phyloP scores from a whole-genome alignment of 2,797 vertebrate species.

The Pelobates cultripes region DNA sequence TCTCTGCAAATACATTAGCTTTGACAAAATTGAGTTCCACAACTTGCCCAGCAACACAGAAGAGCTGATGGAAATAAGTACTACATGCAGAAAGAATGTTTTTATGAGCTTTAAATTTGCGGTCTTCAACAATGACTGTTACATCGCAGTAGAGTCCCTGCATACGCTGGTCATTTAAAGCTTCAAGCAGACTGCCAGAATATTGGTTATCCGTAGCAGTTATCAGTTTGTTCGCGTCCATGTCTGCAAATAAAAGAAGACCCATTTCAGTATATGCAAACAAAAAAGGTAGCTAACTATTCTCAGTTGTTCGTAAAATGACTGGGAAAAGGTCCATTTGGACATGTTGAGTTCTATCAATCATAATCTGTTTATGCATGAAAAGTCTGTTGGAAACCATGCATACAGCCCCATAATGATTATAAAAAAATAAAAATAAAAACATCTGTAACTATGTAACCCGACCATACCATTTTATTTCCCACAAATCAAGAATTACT shows the following conservation, averaged over 20 bases:
- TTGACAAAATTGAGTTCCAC: conserved; percentile 94
- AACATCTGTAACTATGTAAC: too few relatives aligned
- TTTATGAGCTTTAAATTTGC: conserved; percentile 94
- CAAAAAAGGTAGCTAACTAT: neutral
- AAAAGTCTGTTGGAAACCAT: too few relatives aligned
- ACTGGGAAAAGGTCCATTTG: too few relatives aligned
- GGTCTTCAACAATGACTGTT: conserved; percentile 95
- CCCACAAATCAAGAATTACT: too few relatives aligned
- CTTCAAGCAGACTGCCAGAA: conserved; percentile 82
- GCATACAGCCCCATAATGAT: too few relatives aligned
- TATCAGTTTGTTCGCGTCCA: conserved; percentile 94
- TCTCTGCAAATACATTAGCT: conserved; percentile 93
- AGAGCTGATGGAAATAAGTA: conserved; percentile 93
- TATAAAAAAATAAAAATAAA: too few relatives aligned
- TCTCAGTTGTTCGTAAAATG: neutral
- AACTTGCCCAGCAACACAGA: conserved; percentile 89
- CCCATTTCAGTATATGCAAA: neutral
- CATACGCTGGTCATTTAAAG: conserved; percentile 90
- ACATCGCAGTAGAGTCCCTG: conserved; percentile 95
- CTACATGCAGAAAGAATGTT: conserved; percentile 93
- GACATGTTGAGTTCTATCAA: too few relatives aligned
- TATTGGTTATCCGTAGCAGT: conserved; percentile 94
- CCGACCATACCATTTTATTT: too few relatives aligned
- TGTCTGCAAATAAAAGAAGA: conserved; percentile 73
- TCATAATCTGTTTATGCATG: too few relatives aligned